Percentiles rank a stretch among this genome's conserved stretches.
phyloP scores from a whole-genome alignment of 2,888 invertebrate genomes.

The Pachycephus smyrnensis region DNA sequence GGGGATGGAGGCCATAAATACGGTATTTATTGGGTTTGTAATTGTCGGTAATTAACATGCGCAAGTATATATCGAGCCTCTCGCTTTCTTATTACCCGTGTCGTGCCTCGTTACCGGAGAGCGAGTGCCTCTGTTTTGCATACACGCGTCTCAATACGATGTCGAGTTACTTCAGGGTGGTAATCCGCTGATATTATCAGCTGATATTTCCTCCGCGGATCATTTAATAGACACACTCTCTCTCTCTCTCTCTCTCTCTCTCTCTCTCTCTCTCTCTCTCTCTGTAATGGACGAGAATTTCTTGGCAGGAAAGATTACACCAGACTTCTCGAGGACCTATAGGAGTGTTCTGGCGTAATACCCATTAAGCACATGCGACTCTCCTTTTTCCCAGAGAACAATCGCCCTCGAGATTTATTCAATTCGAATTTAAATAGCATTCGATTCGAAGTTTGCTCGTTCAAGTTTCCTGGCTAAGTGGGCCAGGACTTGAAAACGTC shows the following conservation, averaged over 20 bases:
- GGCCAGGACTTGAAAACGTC: not conserved
- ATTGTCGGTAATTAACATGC: conserved; percentile 60
- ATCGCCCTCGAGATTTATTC: not conserved
- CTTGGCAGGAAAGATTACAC: not conserved
- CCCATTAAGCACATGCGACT: not conserved
- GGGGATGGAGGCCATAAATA: conserved; percentile 45
- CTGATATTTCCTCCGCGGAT: not conserved
- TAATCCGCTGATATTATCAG: conserved; percentile 1
- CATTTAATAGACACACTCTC: not conserved
- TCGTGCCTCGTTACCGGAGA: conserved; percentile 49
- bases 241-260: no score
- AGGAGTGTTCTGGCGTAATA: not conserved
- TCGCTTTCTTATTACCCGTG: conserved; percentile 51
- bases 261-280: no score
- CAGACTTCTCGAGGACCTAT: not conserved
- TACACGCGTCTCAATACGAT: conserved; percentile 48
- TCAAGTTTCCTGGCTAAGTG: not conserved
- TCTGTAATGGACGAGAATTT: not conserved
- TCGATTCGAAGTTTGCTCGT: not conserved
- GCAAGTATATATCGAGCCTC: conserved; percentile 41
- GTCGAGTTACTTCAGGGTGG: conserved; percentile 12
- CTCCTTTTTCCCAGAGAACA: not conserved
- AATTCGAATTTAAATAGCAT: not conserved
- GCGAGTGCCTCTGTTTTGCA: conserved; percentile 50
- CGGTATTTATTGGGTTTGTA: conserved; percentile 56